These are phyloP conservation scores for Synergus umbraculus DNA, from an alignment of 2,888 invertebrate species.

Conservation along the genomic window DNA sequence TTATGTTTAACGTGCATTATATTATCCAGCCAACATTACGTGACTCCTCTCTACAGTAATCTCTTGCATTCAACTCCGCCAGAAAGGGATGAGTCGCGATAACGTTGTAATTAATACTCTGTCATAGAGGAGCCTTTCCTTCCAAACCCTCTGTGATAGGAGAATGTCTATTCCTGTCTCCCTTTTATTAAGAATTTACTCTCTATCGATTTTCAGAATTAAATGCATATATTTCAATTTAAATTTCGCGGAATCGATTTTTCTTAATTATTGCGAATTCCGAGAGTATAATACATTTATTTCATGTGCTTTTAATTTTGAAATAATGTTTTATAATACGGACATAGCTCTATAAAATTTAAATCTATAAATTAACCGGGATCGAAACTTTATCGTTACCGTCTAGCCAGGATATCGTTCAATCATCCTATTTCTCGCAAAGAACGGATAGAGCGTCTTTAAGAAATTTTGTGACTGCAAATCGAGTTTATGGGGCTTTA, in stretches of 20 bases:
- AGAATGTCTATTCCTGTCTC: not conserved
- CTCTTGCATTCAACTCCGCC: conserved; percentile 21
- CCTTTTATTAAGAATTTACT: not conserved
- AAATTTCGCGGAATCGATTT: too few relatives aligned
- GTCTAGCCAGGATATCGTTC: not conserved
- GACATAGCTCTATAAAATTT: not conserved
- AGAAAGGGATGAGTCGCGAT: conserved; percentile 33
- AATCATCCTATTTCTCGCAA: not conserved
- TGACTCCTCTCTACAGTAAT: conserved; percentile 24
- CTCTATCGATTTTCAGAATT: not conserved
- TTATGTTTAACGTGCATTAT: conserved; percentile 21
- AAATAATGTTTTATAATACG: too few relatives aligned
- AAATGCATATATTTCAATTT: too few relatives aligned
- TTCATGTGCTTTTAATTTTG: too few relatives aligned
- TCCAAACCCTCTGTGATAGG: not conserved
- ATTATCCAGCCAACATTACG: conserved; percentile 18
- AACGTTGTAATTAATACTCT: conserved; percentile 26
- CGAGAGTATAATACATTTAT: too few relatives aligned
- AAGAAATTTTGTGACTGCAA: not conserved
- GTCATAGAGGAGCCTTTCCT: conserved; percentile 1
- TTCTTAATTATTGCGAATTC: too few relatives aligned
- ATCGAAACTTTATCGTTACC: conserved; percentile 3
- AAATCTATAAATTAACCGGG: not conserved
- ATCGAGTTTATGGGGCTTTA: conserved; percentile 2
- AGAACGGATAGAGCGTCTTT: not conserved